phyloP scores from a whole-genome alignment of 2,888 invertebrate genomes.

The Villa cingulata region DNA sequence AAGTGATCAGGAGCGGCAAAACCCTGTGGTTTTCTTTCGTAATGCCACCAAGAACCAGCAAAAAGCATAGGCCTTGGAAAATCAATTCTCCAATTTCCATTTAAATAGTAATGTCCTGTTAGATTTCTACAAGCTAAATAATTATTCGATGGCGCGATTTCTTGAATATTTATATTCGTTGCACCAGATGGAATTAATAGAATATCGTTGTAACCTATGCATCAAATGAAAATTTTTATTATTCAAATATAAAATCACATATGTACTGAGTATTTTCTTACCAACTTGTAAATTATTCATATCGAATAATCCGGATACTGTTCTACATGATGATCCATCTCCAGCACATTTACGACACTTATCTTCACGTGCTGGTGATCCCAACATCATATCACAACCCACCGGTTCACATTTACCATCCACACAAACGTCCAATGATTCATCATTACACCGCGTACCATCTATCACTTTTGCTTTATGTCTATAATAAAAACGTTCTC shows the following conservation, averaged over 20 bases:
- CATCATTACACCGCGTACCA: constrained; percentile 70
- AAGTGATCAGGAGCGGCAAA: constrained; percentile 76
- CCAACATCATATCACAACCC: constrained; percentile 90
- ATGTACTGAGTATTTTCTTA: constrained; percentile 30
- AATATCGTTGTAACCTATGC: constrained; percentile 79
- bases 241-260: background rate
- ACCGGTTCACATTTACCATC: constrained; percentile 85
- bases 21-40: constrained; percentile 68
- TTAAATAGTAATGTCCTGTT: constrained; percentile 74
- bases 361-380: constrained; percentile 74
- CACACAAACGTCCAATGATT: constrained; percentile 83
- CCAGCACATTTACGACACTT: constrained; percentile 88
- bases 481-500: constrained; percentile 81
- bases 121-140: constrained; percentile 78
- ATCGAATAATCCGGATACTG: constrained; percentile 55
- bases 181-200: constrained; percentile 83
- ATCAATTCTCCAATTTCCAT: constrained; percentile 90
- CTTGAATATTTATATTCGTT: constrained; percentile 73
- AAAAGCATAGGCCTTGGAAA: constrained; percentile 68
- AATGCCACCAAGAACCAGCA: constrained; percentile 76
- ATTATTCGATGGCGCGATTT: constrained; percentile 71
- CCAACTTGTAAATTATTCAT: constrained; percentile 60
- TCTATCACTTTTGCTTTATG: constrained; percentile 69
- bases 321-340: constrained; percentile 75
- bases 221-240: background rate